Conservation (phyloP, 2,113 vertebrate species). For the Epinephelus moara region DNA sequence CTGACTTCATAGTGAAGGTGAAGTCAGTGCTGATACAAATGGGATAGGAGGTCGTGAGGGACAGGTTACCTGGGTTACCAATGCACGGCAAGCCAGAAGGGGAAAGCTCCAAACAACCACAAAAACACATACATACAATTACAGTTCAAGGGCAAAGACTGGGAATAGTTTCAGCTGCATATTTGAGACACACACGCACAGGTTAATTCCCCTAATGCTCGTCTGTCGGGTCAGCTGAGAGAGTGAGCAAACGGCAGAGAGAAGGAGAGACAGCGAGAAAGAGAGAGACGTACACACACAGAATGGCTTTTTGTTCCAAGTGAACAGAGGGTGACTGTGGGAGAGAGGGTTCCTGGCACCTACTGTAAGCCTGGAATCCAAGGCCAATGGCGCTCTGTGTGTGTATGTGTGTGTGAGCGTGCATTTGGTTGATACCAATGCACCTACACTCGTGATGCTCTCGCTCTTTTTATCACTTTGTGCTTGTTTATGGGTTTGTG, state of each 20-base stretch:
- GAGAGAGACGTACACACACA: conserved; percentile 50
- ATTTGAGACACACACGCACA: conserved; percentile 28
- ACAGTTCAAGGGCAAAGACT: conserved; percentile 13
- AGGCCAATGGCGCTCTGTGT: conserved; percentile 56
- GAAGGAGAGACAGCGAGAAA: conserved; percentile 27
- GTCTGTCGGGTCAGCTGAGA: conserved; percentile 62
- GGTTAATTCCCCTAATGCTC: conserved; percentile 41
- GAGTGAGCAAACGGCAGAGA: conserved; percentile 33
- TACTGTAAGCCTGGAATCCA: conserved; percentile 70
- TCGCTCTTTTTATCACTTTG: background rate
- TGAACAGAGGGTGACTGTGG: conserved; percentile 82
- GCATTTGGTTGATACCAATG: conserved; percentile 14
- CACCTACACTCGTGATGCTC: conserved; percentile 21
- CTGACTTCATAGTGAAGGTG: conserved; percentile 84
- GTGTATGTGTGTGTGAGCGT: conserved; percentile 20
- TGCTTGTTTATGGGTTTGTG: conserved; percentile 1
- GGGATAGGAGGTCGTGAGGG: conserved; percentile 9
- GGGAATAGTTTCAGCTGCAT: background rate
- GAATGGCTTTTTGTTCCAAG: conserved; percentile 79
- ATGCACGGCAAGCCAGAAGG: background rate
- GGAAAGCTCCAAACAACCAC: background rate
- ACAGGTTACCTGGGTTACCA: conserved; percentile 22
- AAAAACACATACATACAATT: background rate
- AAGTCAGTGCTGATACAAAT: conserved; percentile 75
- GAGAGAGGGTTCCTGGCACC: conserved; percentile 81